These are phyloP conservation scores for Apamea epomidion DNA, from an alignment of 2,888 invertebrate species.

Conservation along the genomic window DNA sequence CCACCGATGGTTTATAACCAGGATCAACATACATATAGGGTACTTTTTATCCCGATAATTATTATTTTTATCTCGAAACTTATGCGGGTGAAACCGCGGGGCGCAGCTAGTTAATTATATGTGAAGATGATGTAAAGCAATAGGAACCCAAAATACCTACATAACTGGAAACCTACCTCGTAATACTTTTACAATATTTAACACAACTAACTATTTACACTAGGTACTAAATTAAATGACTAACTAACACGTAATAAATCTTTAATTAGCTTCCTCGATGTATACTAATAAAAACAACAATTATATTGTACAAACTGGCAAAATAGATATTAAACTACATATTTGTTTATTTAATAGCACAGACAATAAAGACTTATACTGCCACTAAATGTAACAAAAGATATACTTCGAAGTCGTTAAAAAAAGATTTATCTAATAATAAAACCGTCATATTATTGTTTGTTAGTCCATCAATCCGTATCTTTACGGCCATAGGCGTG, in stretches of 20 bases:
- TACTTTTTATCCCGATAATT: too few species aligned
- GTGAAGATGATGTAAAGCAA: neutral
- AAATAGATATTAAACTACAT: neutral
- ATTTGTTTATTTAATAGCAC: neutral
- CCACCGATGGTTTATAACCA: too few species aligned
- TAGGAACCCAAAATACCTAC: neutral
- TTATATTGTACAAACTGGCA: neutral
- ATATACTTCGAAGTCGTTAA: neutral
- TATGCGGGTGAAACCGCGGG: too few species aligned
- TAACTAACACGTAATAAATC: neutral
- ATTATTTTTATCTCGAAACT: too few species aligned
- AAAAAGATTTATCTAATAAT: conserved; percentile 15
- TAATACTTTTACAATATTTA: neutral
- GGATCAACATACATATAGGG: too few species aligned
- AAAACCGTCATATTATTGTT: conserved; percentile 34
- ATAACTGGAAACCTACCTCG: neutral
- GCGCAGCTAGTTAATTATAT: neutral
- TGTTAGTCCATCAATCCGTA: conserved; percentile 34
- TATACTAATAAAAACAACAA: neutral
- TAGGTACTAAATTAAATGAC: too few species aligned
- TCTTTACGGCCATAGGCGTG: conserved; percentile 27
- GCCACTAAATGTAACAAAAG: conserved; percentile 16
- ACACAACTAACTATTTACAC: too few species aligned
- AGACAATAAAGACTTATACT: conserved; percentile 11
- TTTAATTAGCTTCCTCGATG: neutral